phyloP scores from a whole-genome alignment of 2,113 vertebrate genomes.

The Aegotheles bennettii region DNA sequence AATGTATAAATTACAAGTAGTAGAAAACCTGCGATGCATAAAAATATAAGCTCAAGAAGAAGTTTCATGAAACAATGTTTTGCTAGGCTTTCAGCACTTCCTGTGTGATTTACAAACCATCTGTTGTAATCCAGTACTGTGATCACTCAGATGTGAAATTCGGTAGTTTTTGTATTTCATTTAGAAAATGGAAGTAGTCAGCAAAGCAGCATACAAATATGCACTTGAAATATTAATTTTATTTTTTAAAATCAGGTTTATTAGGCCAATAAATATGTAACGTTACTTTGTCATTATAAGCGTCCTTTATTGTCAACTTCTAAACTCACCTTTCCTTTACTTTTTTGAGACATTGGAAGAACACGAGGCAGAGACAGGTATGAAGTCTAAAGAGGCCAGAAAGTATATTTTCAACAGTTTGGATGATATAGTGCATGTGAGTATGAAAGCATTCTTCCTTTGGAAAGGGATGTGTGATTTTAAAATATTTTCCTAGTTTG shows the following conservation, averaged over 20 bases:
- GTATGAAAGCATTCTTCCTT: conserved; percentile 57
- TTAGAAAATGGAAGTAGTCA: not conserved
- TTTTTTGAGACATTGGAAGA: conserved; percentile 90
- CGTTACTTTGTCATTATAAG: not conserved
- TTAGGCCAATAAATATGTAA: not conserved
- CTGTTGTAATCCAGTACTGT: not conserved
- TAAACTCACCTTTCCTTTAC: not conserved
- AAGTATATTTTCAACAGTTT: conserved; percentile 99
- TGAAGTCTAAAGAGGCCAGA: conserved; percentile 99
- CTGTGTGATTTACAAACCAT: not conserved
- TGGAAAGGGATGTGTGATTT: not conserved
- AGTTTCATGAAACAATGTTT: not conserved
- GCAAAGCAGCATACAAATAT: not conserved
- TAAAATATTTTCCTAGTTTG: not conserved
- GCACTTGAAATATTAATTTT: not conserved
- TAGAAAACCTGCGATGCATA: not conserved
- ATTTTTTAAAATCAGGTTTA: not conserved
- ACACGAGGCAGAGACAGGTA: conserved; percentile 94
- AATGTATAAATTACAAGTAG: not conserved
- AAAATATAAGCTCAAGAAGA: not conserved
- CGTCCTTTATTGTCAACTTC: not conserved
- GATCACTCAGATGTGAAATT: not conserved
- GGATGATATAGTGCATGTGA: conserved; percentile 97
- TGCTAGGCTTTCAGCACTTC: not conserved
- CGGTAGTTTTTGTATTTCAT: not conserved